These are phyloP conservation scores for Gymnogyps californianus DNA, from an alignment of 2,113 vertebrate species.

Conservation along the genomic window DNA sequence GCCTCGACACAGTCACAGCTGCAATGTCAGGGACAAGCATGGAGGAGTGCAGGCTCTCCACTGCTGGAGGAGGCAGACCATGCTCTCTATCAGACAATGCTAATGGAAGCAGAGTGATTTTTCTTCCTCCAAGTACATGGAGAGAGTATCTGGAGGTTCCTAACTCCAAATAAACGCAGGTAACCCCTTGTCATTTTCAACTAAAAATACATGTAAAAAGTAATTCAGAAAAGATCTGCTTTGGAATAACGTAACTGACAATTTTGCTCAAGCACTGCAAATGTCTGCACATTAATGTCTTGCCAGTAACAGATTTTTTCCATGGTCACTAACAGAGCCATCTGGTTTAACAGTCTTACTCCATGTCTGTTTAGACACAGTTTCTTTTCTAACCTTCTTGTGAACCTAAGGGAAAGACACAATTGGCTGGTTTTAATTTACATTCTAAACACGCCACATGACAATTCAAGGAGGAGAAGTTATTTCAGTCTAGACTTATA, in stretches of 20 bases:
- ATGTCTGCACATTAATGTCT: neutral
- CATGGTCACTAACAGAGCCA: neutral
- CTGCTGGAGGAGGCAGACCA: neutral
- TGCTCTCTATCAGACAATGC: neutral
- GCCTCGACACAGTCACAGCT: neutral
- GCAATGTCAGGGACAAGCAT: neutral
- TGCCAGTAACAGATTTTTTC: constrained; percentile 7
- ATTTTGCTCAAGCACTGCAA: neutral
- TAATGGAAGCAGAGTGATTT: neutral
- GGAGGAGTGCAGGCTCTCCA: neutral
- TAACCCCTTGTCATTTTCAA: neutral
- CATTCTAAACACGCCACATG: constrained; percentile 26
- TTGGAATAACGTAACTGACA: neutral
- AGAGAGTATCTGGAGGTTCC: neutral
- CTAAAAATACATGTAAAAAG: neutral
- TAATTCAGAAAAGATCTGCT: neutral
- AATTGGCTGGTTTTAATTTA: constrained; percentile 62
- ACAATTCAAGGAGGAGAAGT: constrained; percentile 38
- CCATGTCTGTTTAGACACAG: constrained; percentile 20
- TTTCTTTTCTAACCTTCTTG: constrained; percentile 41
- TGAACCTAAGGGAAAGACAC: constrained; percentile 31
- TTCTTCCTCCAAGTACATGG: neutral
- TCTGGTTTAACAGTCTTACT: constrained; percentile 9
- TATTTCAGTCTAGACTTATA: constrained; percentile 43
- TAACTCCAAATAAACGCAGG: neutral